phyloP scores from a whole-genome alignment of 2,113 vertebrate genomes.

The Baryphthengus martii region DNA sequence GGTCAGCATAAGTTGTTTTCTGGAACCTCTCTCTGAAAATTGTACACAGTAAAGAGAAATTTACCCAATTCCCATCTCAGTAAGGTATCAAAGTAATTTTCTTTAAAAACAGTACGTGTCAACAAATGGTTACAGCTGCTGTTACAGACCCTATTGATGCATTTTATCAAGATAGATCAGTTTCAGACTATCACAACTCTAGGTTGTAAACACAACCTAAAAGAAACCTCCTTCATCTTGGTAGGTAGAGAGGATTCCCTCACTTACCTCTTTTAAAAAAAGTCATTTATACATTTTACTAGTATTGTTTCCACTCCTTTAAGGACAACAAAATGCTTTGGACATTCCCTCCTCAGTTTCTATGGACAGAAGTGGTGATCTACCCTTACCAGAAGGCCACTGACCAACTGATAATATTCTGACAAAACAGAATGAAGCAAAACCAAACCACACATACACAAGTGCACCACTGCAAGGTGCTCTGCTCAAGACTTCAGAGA shows the following conservation, averaged over 20 bases:
- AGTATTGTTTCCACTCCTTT: neutral
- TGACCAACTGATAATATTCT: neutral
- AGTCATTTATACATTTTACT: neutral
- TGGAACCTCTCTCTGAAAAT: neutral
- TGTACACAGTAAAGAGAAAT: neutral
- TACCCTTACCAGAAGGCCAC: neutral
- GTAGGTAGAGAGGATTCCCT: neutral
- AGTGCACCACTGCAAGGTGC: neutral
- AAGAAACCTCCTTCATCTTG: neutral
- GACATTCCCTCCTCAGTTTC: neutral
- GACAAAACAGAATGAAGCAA: neutral
- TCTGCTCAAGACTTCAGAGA: neutral
- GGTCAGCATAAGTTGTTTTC: neutral
- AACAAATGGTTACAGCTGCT: neutral
- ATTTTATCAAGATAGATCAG: neutral
- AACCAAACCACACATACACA: neutral
- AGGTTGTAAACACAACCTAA: neutral
- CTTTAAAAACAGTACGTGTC: neutral
- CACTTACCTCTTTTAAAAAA: neutral
- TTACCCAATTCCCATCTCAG: neutral
- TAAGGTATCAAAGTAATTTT: neutral
- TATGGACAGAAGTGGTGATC: neutral
- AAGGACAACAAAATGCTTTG: neutral
- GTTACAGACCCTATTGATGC: neutral
- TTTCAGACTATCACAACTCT: neutral